Base-by-base conservation (phyloP, 2,797 vertebrate species). In the Lepidocolaptes lacrymiger region DNA sequence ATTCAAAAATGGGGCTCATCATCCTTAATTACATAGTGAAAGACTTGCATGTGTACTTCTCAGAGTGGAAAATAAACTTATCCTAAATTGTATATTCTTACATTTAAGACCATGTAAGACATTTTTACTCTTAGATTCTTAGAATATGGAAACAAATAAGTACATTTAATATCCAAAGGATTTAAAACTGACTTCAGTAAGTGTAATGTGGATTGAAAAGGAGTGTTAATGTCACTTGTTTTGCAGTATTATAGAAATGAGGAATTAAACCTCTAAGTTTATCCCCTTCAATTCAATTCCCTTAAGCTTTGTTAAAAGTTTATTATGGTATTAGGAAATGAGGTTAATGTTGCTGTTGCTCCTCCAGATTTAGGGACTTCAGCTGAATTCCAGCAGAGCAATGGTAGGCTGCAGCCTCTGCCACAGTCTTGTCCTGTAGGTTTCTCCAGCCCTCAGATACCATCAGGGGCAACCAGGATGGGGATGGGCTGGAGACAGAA, bases 231-330 rank as follows among this genome's bases (percentile, higher is more conserved):
- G 89, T 89, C 89, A 34, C 59, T 97, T 93, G 78, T 96, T 96
- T 96, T 94, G 69, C 69, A 74, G 76, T 85, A 80, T 79, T 97
- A 59, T 4, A 85, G 80, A 91, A 95, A 87, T 74, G 36, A 86
- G 85, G 86, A 97, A 95, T 96, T 95, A 96, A 96, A 93, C 94
- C n/a, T 93, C 46, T 14, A 82, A 88, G 73, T 97, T 97, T 95
- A 97, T 95, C 81, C 75, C 19, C 66, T 89, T 96, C 83, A 91
- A 93, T 95, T 95, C 74, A 74, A 67, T 95, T 96, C 97, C 55
- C 76, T 95, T 88, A 91, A 93, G 92, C 93, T 97, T 97, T 97
- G 92, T 97, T 97, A 85, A 76, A 93, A 92, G 93, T 97, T 96
- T 96, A 73, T 96, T 93, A 63, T 86, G 92, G 52, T 63, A 36